Percentiles rank a stretch among this genome's conserved stretches.
phyloP scores from a whole-genome alignment of 2,113 vertebrate species.

The Promerops cafer region DNA sequence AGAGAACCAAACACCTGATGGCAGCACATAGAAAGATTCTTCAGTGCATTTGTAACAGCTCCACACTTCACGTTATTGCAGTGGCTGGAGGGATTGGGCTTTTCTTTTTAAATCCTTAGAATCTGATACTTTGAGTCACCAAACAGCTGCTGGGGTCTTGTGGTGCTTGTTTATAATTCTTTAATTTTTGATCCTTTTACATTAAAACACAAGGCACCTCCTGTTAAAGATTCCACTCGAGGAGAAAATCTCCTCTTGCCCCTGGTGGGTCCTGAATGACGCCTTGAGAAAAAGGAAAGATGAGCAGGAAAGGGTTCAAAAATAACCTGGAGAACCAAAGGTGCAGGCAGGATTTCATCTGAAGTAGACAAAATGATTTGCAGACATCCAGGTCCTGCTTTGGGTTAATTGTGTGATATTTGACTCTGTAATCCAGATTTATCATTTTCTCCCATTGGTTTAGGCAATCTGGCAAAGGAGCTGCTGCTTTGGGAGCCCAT shows the following conservation, averaged over 20 bases:
- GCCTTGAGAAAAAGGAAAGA: background rate
- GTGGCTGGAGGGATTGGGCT: accelerated
- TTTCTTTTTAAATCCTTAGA: background rate
- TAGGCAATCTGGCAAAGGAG: background rate
- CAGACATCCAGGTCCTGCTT: background rate
- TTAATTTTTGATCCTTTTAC: background rate
- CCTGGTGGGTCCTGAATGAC: accelerated
- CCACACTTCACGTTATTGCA: background rate
- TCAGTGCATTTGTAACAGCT: background rate
- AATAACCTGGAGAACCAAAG: background rate
- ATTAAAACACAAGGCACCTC: background rate
- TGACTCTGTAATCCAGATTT: background rate
- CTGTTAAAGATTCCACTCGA: background rate
- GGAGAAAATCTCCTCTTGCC: background rate
- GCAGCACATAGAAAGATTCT: slow-evolving; percentile 24
- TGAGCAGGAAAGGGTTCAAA: background rate
- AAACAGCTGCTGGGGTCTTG: background rate
- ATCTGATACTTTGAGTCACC: background rate
- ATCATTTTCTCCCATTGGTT: background rate
- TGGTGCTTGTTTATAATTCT: background rate
- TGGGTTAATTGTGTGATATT: too few species aligned
- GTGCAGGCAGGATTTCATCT: background rate
- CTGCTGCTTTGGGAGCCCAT: background rate
- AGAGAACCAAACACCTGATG: slow-evolving; percentile 21
- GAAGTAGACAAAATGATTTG: background rate